These are phyloP conservation scores for Masnerella sp. DNA, from an alignment of 2,888 invertebrate genomes.

Conservation along the genomic window DNA sequence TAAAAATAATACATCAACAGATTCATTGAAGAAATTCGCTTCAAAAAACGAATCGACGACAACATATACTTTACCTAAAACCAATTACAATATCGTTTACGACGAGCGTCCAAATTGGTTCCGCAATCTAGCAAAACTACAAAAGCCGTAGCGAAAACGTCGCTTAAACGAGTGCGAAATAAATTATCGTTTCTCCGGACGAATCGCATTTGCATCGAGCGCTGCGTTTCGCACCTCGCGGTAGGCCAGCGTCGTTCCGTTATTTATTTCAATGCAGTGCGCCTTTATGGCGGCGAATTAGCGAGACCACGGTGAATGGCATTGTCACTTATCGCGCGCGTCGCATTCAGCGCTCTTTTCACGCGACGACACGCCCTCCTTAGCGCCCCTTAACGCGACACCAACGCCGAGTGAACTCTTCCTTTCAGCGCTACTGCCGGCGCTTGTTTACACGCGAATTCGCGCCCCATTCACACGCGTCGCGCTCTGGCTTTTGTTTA, in stretches of 20 bases:
- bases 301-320: slow-evolving; percentile 69
- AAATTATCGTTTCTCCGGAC: slow-evolving; percentile 52
- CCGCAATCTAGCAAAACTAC: no score
- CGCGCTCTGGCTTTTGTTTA: slow-evolving; percentile 52
- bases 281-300: slow-evolving; percentile 75
- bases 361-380: slow-evolving; percentile 72
- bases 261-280: slow-evolving; percentile 71
- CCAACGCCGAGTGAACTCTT: slow-evolving; percentile 55
- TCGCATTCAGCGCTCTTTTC: slow-evolving; percentile 69
- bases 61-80: no score
- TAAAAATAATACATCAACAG: no score
- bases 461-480: slow-evolving; percentile 47
- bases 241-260: slow-evolving; percentile 67
- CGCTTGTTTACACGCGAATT: slow-evolving; percentile 57
- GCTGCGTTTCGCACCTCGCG: slow-evolving; percentile 71
- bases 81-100: no score
- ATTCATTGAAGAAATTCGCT: no score
- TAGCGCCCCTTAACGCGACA: slow-evolving; percentile 74
- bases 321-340: slow-evolving; percentile 72
- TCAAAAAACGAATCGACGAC: no score
- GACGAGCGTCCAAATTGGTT: no score
- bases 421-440: slow-evolving; percentile 57
- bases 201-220: slow-evolving; percentile 69
- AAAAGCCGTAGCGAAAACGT: slow-evolving; percentile 23
- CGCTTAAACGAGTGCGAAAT: slow-evolving; percentile 55